Percentiles rank a stretch among this genome's conserved stretches.
These are phyloP conservation scores for Parazoanthus atlanticus DNA, from an alignment of 92 coral and sea anemone genomes.

Conservation along the genomic window DNA sequence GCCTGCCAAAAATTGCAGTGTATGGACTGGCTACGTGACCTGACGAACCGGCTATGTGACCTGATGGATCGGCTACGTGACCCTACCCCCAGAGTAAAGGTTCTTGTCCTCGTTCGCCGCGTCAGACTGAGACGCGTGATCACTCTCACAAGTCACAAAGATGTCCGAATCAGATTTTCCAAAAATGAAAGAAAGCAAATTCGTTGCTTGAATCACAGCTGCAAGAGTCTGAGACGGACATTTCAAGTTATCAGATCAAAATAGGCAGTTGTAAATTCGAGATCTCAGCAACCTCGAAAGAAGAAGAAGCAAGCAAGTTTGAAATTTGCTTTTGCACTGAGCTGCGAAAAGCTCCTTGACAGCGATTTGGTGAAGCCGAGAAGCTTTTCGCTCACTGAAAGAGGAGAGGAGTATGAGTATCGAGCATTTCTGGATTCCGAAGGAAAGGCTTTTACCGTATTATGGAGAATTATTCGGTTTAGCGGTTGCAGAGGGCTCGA, in stretches of 20 bases:
- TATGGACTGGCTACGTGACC: no score
- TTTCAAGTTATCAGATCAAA: neutral
- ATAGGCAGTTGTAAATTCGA: constrained; percentile 1
- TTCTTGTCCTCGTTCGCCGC: no score
- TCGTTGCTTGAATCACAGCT: constrained; percentile 17
- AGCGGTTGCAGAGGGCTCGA: constrained; percentile 28
- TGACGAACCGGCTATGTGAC: no score
- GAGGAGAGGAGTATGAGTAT: constrained; percentile 27
- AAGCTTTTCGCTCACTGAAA: constrained; percentile 23
- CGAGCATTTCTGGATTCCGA: no score
- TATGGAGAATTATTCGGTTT: constrained; percentile 17
- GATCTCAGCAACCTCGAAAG: neutral
- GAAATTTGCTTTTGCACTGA: constrained; percentile 24
- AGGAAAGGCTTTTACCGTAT: no score
- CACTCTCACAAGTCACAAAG: no score
- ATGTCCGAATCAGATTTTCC: no score
- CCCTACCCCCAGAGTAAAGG: no score
- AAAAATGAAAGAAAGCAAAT: neutral
- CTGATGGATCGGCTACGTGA: no score
- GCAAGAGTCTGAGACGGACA: neutral
- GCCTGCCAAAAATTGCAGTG: no score
- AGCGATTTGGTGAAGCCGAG: constrained; percentile 25
- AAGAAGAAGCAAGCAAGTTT: constrained; percentile 1
- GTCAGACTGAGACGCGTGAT: no score
- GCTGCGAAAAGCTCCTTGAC: constrained; percentile 10